A percentile compares a stretch with the other conserved stretches of the same genome.
phyloP scores from a whole-genome alignment of 1,140 invertebrate species.

The Colletes gigas region DNA sequence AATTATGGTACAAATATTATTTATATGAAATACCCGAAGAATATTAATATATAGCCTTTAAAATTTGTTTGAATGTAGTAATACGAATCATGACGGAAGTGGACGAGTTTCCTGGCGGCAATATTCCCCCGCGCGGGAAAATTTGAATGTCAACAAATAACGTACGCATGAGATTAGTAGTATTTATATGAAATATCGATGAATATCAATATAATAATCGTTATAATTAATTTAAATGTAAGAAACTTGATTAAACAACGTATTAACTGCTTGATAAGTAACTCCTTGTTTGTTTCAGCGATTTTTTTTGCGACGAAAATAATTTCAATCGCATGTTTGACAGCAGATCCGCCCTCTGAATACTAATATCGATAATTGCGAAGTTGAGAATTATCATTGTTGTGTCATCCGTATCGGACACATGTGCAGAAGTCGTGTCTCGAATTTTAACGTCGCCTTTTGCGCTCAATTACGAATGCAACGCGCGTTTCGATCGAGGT shows the following conservation, averaged over 20 bases:
- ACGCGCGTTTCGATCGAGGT: not conserved
- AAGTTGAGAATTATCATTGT: slow-evolving; percentile 28
- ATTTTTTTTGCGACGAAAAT: not conserved
- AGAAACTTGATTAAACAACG: too few relatives aligned
- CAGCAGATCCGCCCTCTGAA: not conserved
- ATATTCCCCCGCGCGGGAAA: not conserved
- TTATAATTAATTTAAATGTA: too few relatives aligned
- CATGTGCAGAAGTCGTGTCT: not conserved
- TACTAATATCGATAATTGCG: slow-evolving; percentile 9
- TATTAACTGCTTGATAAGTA: too few relatives aligned
- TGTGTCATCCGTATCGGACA: slow-evolving; percentile 12
- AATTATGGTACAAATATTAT: too few relatives aligned
- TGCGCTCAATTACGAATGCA: slow-evolving; percentile 13
- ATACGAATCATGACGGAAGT: too few relatives aligned
- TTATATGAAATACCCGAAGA: too few relatives aligned
- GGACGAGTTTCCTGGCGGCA: not conserved
- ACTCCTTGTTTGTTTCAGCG: too few relatives aligned
- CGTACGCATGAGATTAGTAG: too few relatives aligned
- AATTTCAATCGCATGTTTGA: slow-evolving; percentile 2
- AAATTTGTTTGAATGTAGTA: too few relatives aligned
- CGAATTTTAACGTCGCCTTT: slow-evolving; percentile 31
- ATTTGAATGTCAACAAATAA: not conserved
- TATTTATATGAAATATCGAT: too few relatives aligned
- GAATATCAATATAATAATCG: too few relatives aligned
- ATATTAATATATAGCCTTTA: too few relatives aligned